Evolutionary conservation across 2,888 invertebrate species (phyloP).

Genomic region (Allacma fusca): DNA sequence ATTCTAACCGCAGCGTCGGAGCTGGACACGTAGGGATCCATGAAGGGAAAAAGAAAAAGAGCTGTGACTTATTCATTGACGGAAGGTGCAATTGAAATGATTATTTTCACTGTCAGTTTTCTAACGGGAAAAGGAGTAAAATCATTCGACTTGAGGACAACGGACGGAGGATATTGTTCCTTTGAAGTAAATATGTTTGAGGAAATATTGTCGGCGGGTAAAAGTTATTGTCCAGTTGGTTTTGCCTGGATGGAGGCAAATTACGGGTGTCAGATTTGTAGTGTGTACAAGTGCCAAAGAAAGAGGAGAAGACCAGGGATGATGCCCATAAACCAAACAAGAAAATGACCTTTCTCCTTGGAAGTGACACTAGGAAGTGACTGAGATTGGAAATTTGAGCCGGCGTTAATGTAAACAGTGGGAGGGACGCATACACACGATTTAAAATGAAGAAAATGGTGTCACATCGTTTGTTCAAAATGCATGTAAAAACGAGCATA

Average conservation of each 20-base stretch:
- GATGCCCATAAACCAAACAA: constrained; percentile 17
- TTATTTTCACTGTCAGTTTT: constrained; percentile 26
- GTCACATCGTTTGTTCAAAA: constrained; percentile 20
- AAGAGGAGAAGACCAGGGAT: background rate
- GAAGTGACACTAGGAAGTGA: constrained; percentile 32
- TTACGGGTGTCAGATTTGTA: background rate
- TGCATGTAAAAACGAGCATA: background rate
- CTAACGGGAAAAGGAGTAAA: background rate
- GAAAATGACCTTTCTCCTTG: constrained; percentile 19
- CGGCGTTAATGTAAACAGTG: constrained; percentile 3
- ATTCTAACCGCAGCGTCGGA: background rate
- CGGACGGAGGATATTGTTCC: background rate
- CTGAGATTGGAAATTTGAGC: constrained; percentile 29
- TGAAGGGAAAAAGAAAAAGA: background rate
- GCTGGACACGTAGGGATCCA: background rate
- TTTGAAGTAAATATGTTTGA: background rate
- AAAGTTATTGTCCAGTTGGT: constrained; percentile 23
- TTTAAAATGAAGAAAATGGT: constrained; percentile 31
- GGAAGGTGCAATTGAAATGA: constrained; percentile 17
- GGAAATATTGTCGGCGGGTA: constrained; percentile 15
- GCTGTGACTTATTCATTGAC: background rate
- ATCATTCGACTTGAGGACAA: background rate
- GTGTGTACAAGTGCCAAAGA: background rate
- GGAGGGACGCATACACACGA: background rate
- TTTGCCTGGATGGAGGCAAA: background rate